Conservation (phyloP, 37 sponge, comb jelly and placozoan species). For the Eunapius fragilis region DNA sequence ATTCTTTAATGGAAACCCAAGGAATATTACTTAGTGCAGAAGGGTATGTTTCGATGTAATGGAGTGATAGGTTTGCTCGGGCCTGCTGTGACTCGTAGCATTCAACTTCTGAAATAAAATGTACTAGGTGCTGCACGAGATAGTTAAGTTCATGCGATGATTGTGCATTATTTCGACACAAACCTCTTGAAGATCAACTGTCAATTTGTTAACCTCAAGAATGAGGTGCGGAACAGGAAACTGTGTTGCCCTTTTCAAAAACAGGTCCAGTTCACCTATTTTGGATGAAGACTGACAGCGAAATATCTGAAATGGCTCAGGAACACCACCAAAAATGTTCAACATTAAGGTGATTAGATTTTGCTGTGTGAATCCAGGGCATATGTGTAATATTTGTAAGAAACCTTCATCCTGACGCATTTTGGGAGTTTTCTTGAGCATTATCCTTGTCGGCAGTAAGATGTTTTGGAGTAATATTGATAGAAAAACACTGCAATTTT, state of each 20-base stretch:
- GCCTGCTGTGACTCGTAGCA: not conserved
- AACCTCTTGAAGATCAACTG: constrained; percentile 42
- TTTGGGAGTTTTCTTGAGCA: no score
- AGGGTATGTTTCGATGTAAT: no score
- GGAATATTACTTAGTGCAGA: no score
- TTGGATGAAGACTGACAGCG: constrained; percentile 25
- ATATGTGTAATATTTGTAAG: not conserved
- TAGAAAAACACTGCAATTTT: no score
- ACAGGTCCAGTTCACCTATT: constrained; percentile 45
- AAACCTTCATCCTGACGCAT: not conserved
- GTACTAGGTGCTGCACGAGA: constrained; percentile 33
- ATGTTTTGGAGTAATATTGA: no score
- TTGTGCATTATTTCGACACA: no score
- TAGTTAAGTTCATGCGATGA: not conserved
- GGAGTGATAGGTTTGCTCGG: no score
- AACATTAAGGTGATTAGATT: constrained; percentile 35
- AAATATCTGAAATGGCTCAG: constrained; percentile 41
- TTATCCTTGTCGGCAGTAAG: no score
- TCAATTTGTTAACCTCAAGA: constrained; percentile 15
- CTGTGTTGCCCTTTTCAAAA: constrained; percentile 13
- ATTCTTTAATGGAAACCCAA: no score
- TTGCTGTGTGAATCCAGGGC: not conserved
- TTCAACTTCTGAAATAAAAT: constrained; percentile 44
- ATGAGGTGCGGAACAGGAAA: constrained; percentile 12
- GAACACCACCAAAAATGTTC: constrained; percentile 51